Evolutionary conservation across 2,113 vertebrate species (phyloP).

Genomic region (Verasper variegatus): DNA sequence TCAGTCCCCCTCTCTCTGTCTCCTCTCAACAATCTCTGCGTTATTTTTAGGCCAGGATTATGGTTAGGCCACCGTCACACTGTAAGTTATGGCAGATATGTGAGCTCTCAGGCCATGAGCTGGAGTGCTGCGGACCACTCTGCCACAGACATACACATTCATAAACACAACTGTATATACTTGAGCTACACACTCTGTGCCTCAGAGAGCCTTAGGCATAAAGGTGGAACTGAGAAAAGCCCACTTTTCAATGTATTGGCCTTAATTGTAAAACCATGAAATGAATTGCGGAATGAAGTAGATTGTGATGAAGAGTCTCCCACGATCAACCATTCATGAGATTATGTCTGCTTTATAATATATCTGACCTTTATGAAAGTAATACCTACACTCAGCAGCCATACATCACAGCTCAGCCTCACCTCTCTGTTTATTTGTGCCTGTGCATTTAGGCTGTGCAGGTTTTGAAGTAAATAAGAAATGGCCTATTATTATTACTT

Average conservation of each 20-base stretch:
- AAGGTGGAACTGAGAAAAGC: background rate
- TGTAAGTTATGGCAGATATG: slow-evolving; percentile 65
- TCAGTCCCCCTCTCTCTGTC: slow-evolving; percentile 27
- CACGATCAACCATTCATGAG: slow-evolving; percentile 41
- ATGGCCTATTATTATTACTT: no score
- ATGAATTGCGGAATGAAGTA: background rate
- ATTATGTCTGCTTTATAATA: slow-evolving; percentile 34
- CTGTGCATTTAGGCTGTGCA: background rate
- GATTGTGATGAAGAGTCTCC: slow-evolving; percentile 47
- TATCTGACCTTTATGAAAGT: slow-evolving; percentile 53
- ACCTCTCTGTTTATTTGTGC: slow-evolving; percentile 3
- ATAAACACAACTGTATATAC: slow-evolving; percentile 15
- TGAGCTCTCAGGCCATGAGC: slow-evolving; percentile 40
- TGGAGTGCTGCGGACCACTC: background rate
- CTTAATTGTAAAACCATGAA: slow-evolving; percentile 10
- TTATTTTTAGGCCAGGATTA: slow-evolving; percentile 74
- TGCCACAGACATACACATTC: slow-evolving; percentile 13
- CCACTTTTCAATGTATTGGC: background rate
- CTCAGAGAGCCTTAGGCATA: background rate
- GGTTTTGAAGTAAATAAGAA: background rate
- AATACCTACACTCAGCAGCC: slow-evolving; percentile 23
- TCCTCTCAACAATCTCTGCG: slow-evolving; percentile 49
- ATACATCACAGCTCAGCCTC: slow-evolving; percentile 3
- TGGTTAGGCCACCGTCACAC: slow-evolving; percentile 53
- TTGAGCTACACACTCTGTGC: background rate